These are phyloP conservation scores for Drosophila biarmipes DNA, from an alignment of 1,140 invertebrate genomes.

Conservation along the genomic window DNA sequence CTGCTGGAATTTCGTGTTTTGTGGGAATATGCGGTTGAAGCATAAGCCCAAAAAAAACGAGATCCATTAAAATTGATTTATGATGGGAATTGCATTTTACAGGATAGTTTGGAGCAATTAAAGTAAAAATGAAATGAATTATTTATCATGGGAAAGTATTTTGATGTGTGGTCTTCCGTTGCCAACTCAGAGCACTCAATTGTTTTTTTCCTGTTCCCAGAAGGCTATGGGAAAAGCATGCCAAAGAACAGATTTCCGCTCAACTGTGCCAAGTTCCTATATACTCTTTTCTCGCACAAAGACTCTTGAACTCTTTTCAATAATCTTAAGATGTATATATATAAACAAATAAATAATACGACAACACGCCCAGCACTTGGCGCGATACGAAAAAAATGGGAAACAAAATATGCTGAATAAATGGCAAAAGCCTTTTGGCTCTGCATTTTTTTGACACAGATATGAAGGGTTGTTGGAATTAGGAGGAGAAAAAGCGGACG, in stretches of 20 bases:
- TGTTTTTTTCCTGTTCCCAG: conserved; percentile 46
- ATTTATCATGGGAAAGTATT: conserved; percentile 31
- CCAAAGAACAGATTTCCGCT: conserved; percentile 60
- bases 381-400: conserved; percentile 31
- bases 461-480: conserved; percentile 24
- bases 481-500: neutral
- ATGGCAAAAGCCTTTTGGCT: conserved; percentile 64
- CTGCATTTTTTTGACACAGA: conserved; percentile 63
- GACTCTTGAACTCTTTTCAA: conserved; percentile 73
- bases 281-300: conserved; percentile 18
- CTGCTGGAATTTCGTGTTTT: conserved; percentile 5
- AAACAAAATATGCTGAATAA: conserved; percentile 66
- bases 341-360: conserved; percentile 73
- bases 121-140: conserved; percentile 23
- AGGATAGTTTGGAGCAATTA: conserved; percentile 36
- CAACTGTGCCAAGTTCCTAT: conserved; percentile 49
- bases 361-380: conserved; percentile 61
- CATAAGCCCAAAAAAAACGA: neutral
- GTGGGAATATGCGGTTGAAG: conserved; percentile 8
- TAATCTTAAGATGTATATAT: conserved; percentile 65
- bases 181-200: conserved; percentile 20
- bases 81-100: neutral
- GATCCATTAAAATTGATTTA: conserved; percentile 35
- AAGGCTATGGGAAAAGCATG: conserved; percentile 28
- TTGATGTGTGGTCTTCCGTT: conserved; percentile 22